Base-by-base conservation (phyloP, 2,113 vertebrate species). In the Xyrauchen texanus region DNA sequence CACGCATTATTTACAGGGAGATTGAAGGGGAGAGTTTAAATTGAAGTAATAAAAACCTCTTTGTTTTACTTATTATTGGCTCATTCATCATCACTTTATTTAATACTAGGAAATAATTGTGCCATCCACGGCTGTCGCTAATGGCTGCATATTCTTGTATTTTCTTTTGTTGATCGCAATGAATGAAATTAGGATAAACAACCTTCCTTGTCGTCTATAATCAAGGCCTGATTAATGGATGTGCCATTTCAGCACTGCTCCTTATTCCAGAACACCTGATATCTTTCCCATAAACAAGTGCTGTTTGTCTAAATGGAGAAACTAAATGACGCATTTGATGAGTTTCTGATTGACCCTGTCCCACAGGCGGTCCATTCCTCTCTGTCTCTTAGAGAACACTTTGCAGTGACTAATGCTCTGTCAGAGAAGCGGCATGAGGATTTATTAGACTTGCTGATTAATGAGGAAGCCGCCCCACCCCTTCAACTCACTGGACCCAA, bases 271-370 rank as follows among this genome's bases (percentile, higher is more conserved):
- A 98, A 95, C 97, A 99, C 97, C 97, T 98, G 98, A 99, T 98
- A 96, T 97, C 96, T 94, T 95, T 96, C 96, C 92, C 96, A 96
- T 97, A 98, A 98, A 98, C 96, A 98, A 97, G 98, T 97, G 95
- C 93, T 96, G 96, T 97, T 97, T 98, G 95, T 98, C 96, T 95
- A 97, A 98, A 98, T 98, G 96, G 96, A 97, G 96, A 96, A 97
- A 98, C 98, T 93, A 98, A 98, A 98, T 98, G 97, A 98, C 96
- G 96, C 96, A 94, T 98, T 98, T 98, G 98, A 98, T 99, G 97
- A 97, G 96, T 97, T 98, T 98, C 96, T 98, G 98, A 98, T 99
- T 99, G 97, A 98, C 95, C 97, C 91, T 92, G 93, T 95, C 95
- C 90, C 93, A 91, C 94, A 94, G 90, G 77, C 89, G 90, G 91